These are phyloP conservation scores for Xyliphius kryptos DNA, from an alignment of 2,113 vertebrate genomes.

Conservation along the genomic window DNA sequence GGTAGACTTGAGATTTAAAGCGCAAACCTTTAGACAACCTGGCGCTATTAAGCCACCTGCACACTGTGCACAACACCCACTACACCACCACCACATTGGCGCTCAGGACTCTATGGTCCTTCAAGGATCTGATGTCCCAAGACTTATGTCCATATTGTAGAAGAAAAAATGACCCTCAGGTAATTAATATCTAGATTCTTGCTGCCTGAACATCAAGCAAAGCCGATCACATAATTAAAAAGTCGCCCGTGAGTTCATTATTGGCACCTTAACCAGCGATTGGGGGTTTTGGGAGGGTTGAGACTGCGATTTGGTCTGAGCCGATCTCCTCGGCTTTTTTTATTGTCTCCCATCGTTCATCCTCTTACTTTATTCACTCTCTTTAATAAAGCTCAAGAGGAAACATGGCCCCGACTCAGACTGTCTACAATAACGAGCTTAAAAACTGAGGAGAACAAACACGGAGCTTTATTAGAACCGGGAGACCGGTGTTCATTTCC, in stretches of 20 bases:
- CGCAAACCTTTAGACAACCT: no score
- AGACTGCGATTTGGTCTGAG: conserved; percentile 26
- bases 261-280: conserved; percentile 59
- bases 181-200: conserved; percentile 75
- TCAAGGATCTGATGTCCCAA: no score
- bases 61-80: no score
- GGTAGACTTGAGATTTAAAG: no score
- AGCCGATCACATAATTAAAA: conserved; percentile 68
- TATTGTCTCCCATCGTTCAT: conserved; percentile 10
- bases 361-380: conserved; percentile 5
- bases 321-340: conserved; percentile 11
- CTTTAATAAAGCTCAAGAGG: not conserved
- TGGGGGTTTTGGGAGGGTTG: conserved; percentile 35
- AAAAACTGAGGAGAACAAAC: not conserved
- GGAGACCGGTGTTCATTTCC: not conserved
- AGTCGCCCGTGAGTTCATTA: conserved; percentile 67
- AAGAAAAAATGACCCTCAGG: conserved; percentile 60
- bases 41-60: no score
- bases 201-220: conserved; percentile 58
- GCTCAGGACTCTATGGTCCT: no score
- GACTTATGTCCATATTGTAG: no score
- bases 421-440: not conserved
- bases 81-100: no score
- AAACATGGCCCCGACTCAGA: not conserved
- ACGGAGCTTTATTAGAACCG: not conserved